Base-by-base conservation (phyloP, 2,113 vertebrate genomes). In the Myotis davidii region DNA sequence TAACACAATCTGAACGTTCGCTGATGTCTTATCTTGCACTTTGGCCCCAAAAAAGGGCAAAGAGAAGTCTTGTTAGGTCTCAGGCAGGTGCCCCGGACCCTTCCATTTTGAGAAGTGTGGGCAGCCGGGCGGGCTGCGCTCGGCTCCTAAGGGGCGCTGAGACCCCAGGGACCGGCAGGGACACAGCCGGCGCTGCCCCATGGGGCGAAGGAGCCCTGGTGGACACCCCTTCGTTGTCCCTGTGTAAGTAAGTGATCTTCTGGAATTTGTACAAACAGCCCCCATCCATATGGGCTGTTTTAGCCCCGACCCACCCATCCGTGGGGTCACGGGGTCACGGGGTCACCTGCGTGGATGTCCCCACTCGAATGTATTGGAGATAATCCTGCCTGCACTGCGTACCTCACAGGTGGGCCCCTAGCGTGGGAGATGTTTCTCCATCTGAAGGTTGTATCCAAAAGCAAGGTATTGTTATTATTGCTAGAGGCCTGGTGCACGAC, bases 1-100 rank as follows among this genome's bases (percentile, higher is more conserved):
- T 73, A 6, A 56, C 29, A 56, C n/a, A 42, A 39, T 86, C 48
- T 23, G 18, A 48, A 11, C 42, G 14, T 42, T 50, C 34, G 50
- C 70, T 13, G 11, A 18, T 5, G 82, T 72, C 81, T 37, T 67
- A 39, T 23, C 56, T 17, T 79, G 61, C 39, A 14, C 39, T 76
- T 42, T 1, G 34, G 50, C 10, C 21, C 45, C n/a, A 29, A 56
- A 27, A 59, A 39, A 61, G 29, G 32, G 56, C 54, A 78, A 27
- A 54, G 10, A 2, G 3, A 67, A 69, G 42, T 32, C 39, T 59
- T 25, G 11, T 10, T 34, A n/a, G 6, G 6, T 54, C 59, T 54
- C 23, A 13, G 34, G 69, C 32, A 9, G 48, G 14, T 1, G 3
- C 9, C 48, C 6, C 13, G 4, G 50, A 1, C 3, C 6, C 32